These are phyloP conservation scores for Steinernema scapterisci DNA, from an alignment of 2,888 invertebrate genomes.

Conservation along the genomic window DNA sequence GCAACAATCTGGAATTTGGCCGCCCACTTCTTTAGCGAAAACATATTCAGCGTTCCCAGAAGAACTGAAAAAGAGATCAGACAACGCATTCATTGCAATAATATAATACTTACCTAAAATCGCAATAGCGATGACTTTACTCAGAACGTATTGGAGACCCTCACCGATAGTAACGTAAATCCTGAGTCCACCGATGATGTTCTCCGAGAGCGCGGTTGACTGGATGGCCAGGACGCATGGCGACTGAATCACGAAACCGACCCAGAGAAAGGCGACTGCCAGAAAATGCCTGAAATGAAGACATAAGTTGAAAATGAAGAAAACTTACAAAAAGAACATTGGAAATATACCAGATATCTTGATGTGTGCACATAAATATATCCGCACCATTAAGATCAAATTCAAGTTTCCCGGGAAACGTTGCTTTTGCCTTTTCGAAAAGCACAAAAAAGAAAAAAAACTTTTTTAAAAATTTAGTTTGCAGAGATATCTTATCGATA, in stretches of 20 bases:
- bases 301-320: too few species aligned
- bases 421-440: too few species aligned
- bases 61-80: slow-evolving; percentile 40
- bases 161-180: neutral
- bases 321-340: too few species aligned
- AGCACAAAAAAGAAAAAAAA: too few species aligned
- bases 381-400: too few species aligned
- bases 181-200: neutral
- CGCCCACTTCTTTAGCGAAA: slow-evolving; percentile 47
- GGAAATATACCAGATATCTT: neutral
- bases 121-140: neutral
- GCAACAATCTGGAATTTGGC: slow-evolving; percentile 49
- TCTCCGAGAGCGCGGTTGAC: slow-evolving; percentile 1
- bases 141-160: slow-evolving; percentile 3
- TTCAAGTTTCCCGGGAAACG: too few species aligned
- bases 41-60: slow-evolving; percentile 49
- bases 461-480: too few species aligned
- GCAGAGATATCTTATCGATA: too few species aligned
- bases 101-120: neutral
- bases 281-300: slow-evolving; percentile 6
- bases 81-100: too few species aligned
- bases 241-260: slow-evolving; percentile 15
- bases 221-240: slow-evolving; percentile 33
- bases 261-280: slow-evolving; percentile 10
- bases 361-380: too few species aligned